phyloP scores from a whole-genome alignment of 2,113 vertebrate genomes.

The Ceyx cyanopectus region DNA sequence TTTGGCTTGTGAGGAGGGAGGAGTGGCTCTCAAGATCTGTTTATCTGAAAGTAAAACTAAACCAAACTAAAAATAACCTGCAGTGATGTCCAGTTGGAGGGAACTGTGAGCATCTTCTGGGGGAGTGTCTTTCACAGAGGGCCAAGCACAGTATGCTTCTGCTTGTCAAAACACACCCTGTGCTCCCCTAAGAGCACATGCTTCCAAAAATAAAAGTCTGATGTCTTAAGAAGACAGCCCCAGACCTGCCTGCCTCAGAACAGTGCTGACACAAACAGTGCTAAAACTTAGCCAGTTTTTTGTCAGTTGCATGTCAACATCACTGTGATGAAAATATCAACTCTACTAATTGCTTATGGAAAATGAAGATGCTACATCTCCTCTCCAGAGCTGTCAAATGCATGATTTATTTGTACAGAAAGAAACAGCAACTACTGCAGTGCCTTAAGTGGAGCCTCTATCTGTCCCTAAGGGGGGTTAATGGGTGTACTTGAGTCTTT shows the following conservation, averaged over 20 bases:
- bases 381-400: not conserved
- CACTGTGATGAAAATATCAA: not conserved
- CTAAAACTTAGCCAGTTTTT: not conserved
- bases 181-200: not conserved
- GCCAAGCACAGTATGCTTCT: not conserved
- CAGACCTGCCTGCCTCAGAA: not conserved
- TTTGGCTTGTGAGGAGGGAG: not conserved
- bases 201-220: not conserved
- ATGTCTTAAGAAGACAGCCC: not conserved
- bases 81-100: not conserved
- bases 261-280: not conserved
- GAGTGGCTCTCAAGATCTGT: not conserved
- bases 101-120: not conserved
- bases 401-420: not conserved
- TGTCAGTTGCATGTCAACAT: not conserved
- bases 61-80: not conserved
- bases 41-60: conserved; percentile 48
- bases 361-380: not conserved
- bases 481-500: not conserved
- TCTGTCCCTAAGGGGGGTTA: not conserved
- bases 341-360: not conserved
- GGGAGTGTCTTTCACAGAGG: not conserved
- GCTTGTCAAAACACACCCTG: not conserved
- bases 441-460: not conserved
- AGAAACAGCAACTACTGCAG: not conserved